These are phyloP conservation scores for Xestobium rufovillosum DNA, from an alignment of 2,888 invertebrate genomes.

Conservation along the genomic window DNA sequence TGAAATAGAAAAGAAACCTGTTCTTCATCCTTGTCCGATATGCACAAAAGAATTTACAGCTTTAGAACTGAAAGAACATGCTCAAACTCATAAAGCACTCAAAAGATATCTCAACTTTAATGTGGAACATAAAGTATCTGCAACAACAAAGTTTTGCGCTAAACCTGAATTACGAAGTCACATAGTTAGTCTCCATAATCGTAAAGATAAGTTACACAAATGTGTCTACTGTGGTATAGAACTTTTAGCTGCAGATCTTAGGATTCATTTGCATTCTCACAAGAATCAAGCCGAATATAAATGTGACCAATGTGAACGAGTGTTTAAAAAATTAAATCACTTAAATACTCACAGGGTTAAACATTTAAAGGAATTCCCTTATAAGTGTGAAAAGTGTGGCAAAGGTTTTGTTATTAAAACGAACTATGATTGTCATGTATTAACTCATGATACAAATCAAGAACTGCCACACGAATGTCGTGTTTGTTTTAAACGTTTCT, in stretches of 20 bases:
- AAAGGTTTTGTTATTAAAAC: constrained; percentile 34
- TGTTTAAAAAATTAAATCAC: constrained; percentile 32
- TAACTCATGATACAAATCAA: constrained; percentile 28
- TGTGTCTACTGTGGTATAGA: constrained; percentile 30
- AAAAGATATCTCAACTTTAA: constrained; percentile 30
- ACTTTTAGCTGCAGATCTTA: constrained; percentile 25
- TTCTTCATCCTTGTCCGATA: constrained; percentile 30
- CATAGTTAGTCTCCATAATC: constrained; percentile 21
- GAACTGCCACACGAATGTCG: constrained; percentile 32
- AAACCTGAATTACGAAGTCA: constrained; percentile 5
- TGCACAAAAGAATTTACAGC: constrained; percentile 30
- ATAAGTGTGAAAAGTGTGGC: constrained; percentile 31
- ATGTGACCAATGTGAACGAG: constrained; percentile 32
- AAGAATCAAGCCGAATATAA: constrained; percentile 28
- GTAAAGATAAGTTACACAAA: constrained; percentile 26
- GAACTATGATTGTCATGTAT: constrained; percentile 33
- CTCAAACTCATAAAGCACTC: constrained; percentile 30
- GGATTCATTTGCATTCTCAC: constrained; percentile 29
- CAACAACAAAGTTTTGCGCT: constrained; percentile 19
- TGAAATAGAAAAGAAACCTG: constrained; percentile 8
- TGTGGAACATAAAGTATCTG: constrained; percentile 21
- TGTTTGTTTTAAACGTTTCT: constrained; percentile 31
- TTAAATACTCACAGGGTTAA: constrained; percentile 32
- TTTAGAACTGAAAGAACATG: constrained; percentile 28
- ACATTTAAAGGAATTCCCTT: constrained; percentile 34